Percentiles rank a stretch among this genome's conserved stretches.
phyloP scores from a whole-genome alignment of 1,140 invertebrate species.

The Lutraria rhynchaena region DNA sequence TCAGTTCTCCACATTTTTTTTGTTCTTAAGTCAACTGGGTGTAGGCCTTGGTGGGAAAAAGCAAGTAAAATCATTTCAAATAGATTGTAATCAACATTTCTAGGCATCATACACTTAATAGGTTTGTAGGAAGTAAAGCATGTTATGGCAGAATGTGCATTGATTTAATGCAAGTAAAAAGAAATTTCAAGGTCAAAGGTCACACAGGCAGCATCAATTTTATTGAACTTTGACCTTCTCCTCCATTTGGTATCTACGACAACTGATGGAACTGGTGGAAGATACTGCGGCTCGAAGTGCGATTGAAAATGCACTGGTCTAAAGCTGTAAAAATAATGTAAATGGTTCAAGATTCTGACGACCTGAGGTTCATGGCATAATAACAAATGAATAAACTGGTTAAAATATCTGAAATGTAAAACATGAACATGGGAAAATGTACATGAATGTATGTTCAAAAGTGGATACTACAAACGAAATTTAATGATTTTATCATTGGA shows the following conservation, averaged over 20 bases:
- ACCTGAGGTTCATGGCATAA: neutral
- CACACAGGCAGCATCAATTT: neutral
- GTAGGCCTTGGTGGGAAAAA: too few relatives aligned
- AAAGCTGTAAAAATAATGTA: neutral
- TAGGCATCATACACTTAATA: too few relatives aligned
- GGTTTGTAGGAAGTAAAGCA: too few relatives aligned
- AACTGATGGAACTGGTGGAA: constrained; percentile 13
- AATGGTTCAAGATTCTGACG: neutral
- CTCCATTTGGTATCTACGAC: neutral
- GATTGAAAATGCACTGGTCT: neutral
- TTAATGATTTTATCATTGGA: too few relatives aligned
- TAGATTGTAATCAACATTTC: too few relatives aligned
- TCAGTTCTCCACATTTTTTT: too few relatives aligned
- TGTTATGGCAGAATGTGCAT: too few relatives aligned
- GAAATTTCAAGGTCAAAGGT: too few relatives aligned
- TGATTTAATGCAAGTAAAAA: too few relatives aligned
- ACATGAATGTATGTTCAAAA: neutral
- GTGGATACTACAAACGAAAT: too few relatives aligned
- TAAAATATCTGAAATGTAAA: neutral
- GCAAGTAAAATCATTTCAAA: too few relatives aligned
- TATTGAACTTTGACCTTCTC: constrained; percentile 15
- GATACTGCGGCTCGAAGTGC: neutral
- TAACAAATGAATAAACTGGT: neutral
- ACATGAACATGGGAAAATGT: neutral
- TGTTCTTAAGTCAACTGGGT: too few relatives aligned